phyloP scores from a whole-genome alignment of 2,797 vertebrate species.

The Oceanodroma leucorhoa region DNA sequence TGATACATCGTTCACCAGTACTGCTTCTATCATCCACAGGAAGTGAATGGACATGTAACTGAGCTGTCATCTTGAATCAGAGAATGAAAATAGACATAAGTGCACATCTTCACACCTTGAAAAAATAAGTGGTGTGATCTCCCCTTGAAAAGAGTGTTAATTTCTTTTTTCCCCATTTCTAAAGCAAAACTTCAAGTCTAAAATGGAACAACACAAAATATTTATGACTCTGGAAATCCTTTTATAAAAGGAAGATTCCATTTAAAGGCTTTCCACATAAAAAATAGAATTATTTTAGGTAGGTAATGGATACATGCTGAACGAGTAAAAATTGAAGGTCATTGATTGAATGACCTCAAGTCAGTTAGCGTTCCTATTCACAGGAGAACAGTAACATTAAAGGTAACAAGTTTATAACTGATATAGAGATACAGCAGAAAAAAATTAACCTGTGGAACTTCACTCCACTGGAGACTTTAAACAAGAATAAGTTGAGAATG shows the following conservation, averaged over 20 bases:
- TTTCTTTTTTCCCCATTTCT: neutral
- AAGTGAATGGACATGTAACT: neutral
- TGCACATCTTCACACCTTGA: neutral
- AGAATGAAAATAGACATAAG: neutral
- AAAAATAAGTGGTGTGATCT: neutral
- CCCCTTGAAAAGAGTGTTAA: neutral
- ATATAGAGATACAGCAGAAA: neutral
- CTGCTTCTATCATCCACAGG: neutral
- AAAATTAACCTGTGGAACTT: neutral
- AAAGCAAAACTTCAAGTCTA: neutral
- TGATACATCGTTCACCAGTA: neutral
- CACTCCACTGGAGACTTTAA: neutral
- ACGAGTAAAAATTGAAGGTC: neutral
- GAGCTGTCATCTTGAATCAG: neutral
- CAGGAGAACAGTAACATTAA: neutral
- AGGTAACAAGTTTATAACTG: neutral
- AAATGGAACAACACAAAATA: neutral
- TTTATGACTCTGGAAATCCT: neutral
- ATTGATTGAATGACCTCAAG: neutral
- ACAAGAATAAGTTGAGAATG: neutral
- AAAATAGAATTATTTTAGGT: neutral
- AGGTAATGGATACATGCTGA: neutral
- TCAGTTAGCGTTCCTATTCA: neutral
- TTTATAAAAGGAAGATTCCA: neutral
- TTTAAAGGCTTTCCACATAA: neutral